A percentile compares a stretch with the other conserved stretches of the same genome.
Evolutionary conservation across 2,113 vertebrate genomes (phyloP).

Genomic region (Vidua macroura): DNA sequence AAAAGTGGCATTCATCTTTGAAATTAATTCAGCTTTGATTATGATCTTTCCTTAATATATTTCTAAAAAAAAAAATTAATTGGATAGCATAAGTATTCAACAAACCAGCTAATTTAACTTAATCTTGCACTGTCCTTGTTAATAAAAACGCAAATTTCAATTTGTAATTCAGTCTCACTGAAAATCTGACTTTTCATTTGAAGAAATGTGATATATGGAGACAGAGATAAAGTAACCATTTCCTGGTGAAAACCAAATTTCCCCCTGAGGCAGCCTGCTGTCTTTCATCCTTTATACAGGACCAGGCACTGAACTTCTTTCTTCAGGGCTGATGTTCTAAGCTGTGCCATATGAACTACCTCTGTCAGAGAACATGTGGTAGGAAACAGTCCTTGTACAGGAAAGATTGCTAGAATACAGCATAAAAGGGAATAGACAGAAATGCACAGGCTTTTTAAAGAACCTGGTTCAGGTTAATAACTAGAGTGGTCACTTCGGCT

Average conservation of each 20-base stretch:
- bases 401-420: not conserved
- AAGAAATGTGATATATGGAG: not conserved
- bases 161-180: not conserved
- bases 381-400: not conserved
- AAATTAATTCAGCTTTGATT: constrained; percentile 41
- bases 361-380: not conserved
- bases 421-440: not conserved
- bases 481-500: not conserved
- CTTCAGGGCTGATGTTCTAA: not conserved
- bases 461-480: not conserved
- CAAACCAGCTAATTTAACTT: constrained; percentile 34
- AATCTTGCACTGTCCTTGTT: not conserved
- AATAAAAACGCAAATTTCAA: not conserved
- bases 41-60: not conserved
- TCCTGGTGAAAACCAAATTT: not conserved
- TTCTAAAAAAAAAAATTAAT: not conserved
- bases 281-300: not conserved
- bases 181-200: not conserved
- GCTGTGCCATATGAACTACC: not conserved
- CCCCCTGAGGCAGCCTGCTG: not conserved
- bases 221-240: not conserved
- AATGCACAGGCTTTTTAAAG: not conserved
- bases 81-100: not conserved
- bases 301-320: not conserved
- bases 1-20: not conserved